A percentile compares a stretch with the other conserved stretches of the same genome.
Conservation (phyloP, 2,888 invertebrate genomes). For the Ptilodon capucinus region DNA sequence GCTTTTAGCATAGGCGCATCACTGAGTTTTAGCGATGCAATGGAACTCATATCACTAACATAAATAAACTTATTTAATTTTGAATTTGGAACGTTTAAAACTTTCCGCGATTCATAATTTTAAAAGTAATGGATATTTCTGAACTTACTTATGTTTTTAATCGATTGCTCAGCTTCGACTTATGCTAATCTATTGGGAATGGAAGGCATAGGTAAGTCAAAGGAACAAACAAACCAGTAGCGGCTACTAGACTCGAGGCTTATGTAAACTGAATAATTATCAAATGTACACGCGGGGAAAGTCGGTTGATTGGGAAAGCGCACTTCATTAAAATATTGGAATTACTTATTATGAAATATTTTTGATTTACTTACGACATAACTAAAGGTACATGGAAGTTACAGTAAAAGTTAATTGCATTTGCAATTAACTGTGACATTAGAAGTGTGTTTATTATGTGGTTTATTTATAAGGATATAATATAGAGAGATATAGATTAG, state of each 20-base stretch:
- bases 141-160: not conserved
- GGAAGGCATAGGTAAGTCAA: conserved; percentile 24
- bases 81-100: not conserved
- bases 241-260: conserved; percentile 42
- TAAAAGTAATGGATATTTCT: no score
- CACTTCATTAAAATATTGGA: conserved; percentile 28
- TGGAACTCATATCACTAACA: not conserved
- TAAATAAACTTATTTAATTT: not conserved
- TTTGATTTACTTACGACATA: not conserved
- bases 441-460: no score
- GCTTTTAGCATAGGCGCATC: conserved; percentile 20
- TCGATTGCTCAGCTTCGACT: not conserved
- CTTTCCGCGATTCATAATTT: no score
- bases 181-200: conserved; percentile 18
- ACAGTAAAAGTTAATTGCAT: no score
- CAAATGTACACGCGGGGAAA: conserved; percentile 48
- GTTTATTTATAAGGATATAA: no score
- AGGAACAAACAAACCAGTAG: conserved; percentile 55
- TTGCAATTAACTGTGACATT: no score
- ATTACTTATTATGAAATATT: conserved; percentile 14
- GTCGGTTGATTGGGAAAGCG: conserved; percentile 55
- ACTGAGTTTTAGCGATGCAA: not conserved
- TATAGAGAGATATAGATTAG: no score
- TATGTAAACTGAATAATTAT: conserved; percentile 58
- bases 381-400: no score